Evolutionary conservation across 1,140 invertebrate species (phyloP), one percentile per base, ranked within the genome.

Genomic region (Leptoteleia sp.): DNA sequence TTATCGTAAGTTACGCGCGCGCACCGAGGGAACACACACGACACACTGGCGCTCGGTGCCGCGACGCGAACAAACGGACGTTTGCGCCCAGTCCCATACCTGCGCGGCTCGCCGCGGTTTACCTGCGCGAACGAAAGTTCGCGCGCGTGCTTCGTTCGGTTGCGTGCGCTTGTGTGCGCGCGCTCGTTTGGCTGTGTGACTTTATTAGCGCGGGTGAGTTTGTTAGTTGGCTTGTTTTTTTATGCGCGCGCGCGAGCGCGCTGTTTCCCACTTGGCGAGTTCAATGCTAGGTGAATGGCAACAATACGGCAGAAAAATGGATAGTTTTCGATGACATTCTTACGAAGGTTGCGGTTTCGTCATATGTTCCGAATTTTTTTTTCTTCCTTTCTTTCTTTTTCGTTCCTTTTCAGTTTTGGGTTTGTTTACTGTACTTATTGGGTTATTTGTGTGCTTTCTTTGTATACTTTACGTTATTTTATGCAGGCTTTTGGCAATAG

Each of bases 251-350:
- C 38, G 9, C 13, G 43, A 17, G 22, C 47, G 27, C 17, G 12
- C n/a, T 27, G 38, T 29, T 22, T 38, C 37, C 38, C 19, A 19
- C 19, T 55, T 19, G 52, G 70, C 70, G 70, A 75, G 70, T 75
- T 75, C 70, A 75, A 75, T 75, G 70, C 70, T 64, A 75, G 70
- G 59, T 75, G 67, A 71, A 71, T 61, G 67, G 67, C 47, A 61
- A 71, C 37, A 61, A 71, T 61, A 27, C 15, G 27, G 9, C 35
- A 48, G 29, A 54, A 67, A 38, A 55, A 57, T 22, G 9, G 43
- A 38, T 40, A 37, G 12, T 45, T 42, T 65, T 48, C 3, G 31
- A 37, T 57, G 31, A 68, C 42, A 48, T 70, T 68, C 57, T 37
- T 27, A 15, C 31, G 35, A 59, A 59, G 43, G 45, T 59, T 59